Evolutionary conservation across 2,797 vertebrate genomes (phyloP).

Genomic region (Sebastes minor): DNA sequence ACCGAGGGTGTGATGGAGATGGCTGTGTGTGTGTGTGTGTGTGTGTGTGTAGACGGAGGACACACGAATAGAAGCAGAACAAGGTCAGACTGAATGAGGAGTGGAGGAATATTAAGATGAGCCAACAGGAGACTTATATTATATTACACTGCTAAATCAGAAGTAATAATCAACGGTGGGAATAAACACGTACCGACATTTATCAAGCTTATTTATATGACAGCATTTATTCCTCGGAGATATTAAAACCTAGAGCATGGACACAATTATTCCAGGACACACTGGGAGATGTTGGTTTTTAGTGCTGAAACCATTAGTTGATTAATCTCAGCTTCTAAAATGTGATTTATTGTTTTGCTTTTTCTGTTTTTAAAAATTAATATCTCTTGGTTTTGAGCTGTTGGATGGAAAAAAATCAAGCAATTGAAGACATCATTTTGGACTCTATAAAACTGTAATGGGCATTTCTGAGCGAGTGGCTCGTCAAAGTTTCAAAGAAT

Average conservation of each 20-base stretch:
- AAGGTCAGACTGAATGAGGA: constrained; percentile 33
- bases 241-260: not conserved
- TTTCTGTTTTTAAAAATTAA: not conserved
- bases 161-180: not conserved
- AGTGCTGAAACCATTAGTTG: not conserved
- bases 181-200: fast-evolving
- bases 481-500: too few species aligned
- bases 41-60: not conserved
- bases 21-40: not conserved
- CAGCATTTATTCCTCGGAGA: not conserved
- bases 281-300: not conserved
- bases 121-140: not conserved
- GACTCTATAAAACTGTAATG: not conserved
- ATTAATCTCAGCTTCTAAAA: not conserved
- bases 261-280: not conserved
- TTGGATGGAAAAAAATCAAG: not conserved
- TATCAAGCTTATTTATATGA: not conserved
- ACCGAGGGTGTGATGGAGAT: not conserved
- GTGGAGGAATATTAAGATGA: not conserved
- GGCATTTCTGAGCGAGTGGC: not conserved
- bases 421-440: not conserved
- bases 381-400: not conserved
- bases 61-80: constrained; percentile 7
- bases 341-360: not conserved
- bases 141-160: not conserved